A percentile compares a stretch with the other conserved stretches of the same genome.
Evolutionary conservation across 1,140 invertebrate genomes (phyloP).

Genomic region (Dendroctonus ponderosae): DNA sequence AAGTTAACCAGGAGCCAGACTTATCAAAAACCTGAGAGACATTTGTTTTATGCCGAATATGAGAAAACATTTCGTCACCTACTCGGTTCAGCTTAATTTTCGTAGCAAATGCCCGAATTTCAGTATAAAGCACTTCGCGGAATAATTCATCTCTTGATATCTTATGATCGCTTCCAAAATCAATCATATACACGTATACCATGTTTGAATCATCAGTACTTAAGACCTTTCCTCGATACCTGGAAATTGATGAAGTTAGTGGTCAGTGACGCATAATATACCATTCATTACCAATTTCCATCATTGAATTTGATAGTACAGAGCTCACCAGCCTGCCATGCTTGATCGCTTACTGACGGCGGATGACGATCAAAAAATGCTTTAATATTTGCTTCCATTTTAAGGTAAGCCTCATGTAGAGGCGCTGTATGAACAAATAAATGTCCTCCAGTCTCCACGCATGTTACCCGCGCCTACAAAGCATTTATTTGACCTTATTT

Average conservation of each 20-base stretch:
- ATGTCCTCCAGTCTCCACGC: slow-evolving; percentile 35
- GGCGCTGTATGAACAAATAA: slow-evolving; percentile 26
- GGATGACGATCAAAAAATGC: slow-evolving; percentile 32
- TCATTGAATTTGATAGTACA: slow-evolving; percentile 37
- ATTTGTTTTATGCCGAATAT: background rate
- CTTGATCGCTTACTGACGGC: slow-evolving; percentile 11
- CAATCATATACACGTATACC: slow-evolving; percentile 35
- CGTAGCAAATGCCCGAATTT: slow-evolving; percentile 28
- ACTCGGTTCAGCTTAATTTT: slow-evolving; percentile 34
- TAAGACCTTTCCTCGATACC: slow-evolving; percentile 34
- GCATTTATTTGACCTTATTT: background rate
- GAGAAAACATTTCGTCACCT: background rate
- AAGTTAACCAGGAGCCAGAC: slow-evolving; percentile 28
- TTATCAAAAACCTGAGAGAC: slow-evolving; percentile 24
- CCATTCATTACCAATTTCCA: slow-evolving; percentile 27
- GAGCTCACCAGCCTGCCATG: slow-evolving; percentile 35
- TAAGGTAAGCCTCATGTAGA: slow-evolving; percentile 30
- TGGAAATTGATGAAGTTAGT: slow-evolving; percentile 10
- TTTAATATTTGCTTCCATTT: slow-evolving; percentile 36
- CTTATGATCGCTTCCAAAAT: slow-evolving; percentile 38
- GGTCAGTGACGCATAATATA: background rate
- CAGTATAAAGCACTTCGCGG: slow-evolving; percentile 32
- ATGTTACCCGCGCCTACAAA: slow-evolving; percentile 29
- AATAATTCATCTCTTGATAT: slow-evolving; percentile 16
- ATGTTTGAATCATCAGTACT: slow-evolving; percentile 15